Base-by-base conservation (phyloP, 2,113 vertebrate species). In the Corythaixoides concolor region DNA sequence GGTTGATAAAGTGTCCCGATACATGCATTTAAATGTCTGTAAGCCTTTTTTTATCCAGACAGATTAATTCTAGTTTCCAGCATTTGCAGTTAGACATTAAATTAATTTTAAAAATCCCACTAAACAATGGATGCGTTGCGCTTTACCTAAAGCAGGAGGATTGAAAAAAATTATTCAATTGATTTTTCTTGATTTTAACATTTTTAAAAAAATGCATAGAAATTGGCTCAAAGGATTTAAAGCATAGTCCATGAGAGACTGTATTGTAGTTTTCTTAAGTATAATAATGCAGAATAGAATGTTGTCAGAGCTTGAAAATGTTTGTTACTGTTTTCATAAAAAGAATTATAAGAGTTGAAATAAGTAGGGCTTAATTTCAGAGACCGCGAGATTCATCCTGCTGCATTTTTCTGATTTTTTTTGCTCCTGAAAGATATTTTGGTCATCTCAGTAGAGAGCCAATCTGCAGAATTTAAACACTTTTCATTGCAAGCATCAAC, bases 11-110 rank as follows among this genome's bases (percentile, higher is more conserved):
- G 98, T 98, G 98, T 98, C 98, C 98, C 55, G 97, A 98, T 98
- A 98, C 98, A 98, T 98, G 98, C 98, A 98, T 98, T 98, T 98
- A 98, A 98, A 98, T 98, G 98, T 98, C 98, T 98, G 97, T 98
- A 97, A 98, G 97, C 97, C 98, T 97, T 97, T 97, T 97, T 97
- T 97, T 96, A 98, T 94, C 95, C 97, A 98, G 97, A 98, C 97
- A 98, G 97, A 98, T 98, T 98, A 98, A 98, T 98, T 98, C 97
- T 98, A 98, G 97, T 98, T 98, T 98, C 97, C 96, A 98, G 98
- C 98, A 97, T 98, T 98, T 98, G 96, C 97, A 98, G 96, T 97
- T 98, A 98, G 97, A 98, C 97, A 97, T 98, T 97, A 98, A 98
- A 98, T 98, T 98, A 98, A 98, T 98, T 98, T 98, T 52, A 97